Conservation (phyloP, 2,797 vertebrate species). For the Trichosurus vulpecula region DNA sequence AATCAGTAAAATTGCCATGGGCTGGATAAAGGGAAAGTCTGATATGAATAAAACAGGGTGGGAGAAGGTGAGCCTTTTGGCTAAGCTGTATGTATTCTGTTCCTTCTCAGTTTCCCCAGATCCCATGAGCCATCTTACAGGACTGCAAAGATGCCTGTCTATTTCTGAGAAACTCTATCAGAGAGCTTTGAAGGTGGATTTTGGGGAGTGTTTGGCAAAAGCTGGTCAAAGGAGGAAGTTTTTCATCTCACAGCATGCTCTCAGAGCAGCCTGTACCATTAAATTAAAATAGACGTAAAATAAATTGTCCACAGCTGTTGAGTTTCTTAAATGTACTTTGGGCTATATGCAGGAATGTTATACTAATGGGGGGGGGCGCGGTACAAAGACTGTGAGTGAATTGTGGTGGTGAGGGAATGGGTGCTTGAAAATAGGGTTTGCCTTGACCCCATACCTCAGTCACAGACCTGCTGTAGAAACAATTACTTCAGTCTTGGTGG, state of each 20-base stretch:
- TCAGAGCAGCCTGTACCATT: not conserved
- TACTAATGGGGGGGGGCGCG: not conserved
- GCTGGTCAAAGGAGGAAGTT: not conserved
- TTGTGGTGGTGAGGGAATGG: not conserved
- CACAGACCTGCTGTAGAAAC: not conserved
- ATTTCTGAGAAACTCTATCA: not conserved
- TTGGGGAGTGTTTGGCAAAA: slow-evolving; percentile 23
- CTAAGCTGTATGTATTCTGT: not conserved
- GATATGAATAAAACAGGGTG: not conserved
- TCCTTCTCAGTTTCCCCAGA: not conserved
- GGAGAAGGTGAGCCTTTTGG: not conserved
- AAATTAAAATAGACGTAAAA: not conserved
- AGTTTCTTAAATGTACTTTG: slow-evolving; percentile 38
- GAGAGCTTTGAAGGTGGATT: not conserved
- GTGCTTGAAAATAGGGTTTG: not conserved
- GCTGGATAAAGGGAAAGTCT: not conserved
- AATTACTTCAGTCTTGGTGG: not conserved
- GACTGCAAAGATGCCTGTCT: not conserved
- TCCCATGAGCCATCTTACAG: not conserved
- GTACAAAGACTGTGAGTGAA: not conserved
- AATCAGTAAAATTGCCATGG: not conserved
- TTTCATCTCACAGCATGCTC: slow-evolving; percentile 2
- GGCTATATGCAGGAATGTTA: not conserved
- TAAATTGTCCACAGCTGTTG: slow-evolving; percentile 17
- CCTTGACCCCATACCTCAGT: not conserved